Evolutionary conservation across 2,113 vertebrate species (phyloP).

Genomic region (Notothenia rossii): DNA sequence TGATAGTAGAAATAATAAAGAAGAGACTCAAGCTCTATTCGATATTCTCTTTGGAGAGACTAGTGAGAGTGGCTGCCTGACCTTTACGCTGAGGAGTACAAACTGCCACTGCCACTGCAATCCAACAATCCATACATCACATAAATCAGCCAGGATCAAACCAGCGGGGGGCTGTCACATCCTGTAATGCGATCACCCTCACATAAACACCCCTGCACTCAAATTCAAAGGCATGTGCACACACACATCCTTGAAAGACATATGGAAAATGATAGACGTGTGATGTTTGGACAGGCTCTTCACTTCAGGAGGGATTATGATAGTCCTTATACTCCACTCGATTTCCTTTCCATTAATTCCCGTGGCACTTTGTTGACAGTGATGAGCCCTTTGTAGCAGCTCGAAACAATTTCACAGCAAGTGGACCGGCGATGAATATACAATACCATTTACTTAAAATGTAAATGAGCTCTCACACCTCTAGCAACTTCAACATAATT

Average conservation of each 20-base stretch:
- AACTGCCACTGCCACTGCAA: constrained; percentile 12
- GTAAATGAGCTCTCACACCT: constrained; percentile 64
- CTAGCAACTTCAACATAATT: constrained; percentile 50
- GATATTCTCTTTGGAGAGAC: not conserved
- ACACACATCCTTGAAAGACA: constrained; percentile 19
- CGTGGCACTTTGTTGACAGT: constrained; percentile 28
- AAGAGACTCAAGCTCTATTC: not conserved
- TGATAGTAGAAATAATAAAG: not conserved
- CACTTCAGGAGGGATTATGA: constrained; percentile 24
- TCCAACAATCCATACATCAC: constrained; percentile 26
- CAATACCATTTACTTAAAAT: constrained; percentile 64
- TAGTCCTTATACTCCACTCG: constrained; percentile 14
- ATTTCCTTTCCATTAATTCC: constrained; percentile 37
- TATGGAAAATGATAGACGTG: constrained; percentile 6
- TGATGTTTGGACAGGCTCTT: constrained; percentile 2
- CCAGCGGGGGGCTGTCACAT: constrained; percentile 23
- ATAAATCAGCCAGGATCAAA: constrained; percentile 52
- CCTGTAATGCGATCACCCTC: constrained; percentile 10
- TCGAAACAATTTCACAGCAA: constrained; percentile 59
- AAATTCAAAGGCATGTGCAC: constrained; percentile 13
- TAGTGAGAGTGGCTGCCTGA: not conserved
- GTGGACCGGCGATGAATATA: constrained; percentile 27
- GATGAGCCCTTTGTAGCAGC: constrained; percentile 46
- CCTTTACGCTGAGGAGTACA: constrained; percentile 35
- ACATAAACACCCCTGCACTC: not conserved